These are phyloP conservation scores for Cartodere bifasciata DNA, from an alignment of 2,888 invertebrate species.

Conservation along the genomic window DNA sequence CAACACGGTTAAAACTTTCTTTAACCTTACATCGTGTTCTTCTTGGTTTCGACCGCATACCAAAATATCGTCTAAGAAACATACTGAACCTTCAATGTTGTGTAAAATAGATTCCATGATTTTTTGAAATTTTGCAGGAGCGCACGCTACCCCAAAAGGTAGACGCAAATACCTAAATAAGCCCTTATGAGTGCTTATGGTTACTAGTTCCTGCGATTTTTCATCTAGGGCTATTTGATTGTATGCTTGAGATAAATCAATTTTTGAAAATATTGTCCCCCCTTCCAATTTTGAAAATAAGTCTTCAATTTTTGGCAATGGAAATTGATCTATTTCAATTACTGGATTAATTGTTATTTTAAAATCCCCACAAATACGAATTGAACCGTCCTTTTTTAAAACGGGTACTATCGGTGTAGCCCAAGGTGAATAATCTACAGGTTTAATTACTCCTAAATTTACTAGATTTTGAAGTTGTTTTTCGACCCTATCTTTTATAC, in stretches of 20 bases:
- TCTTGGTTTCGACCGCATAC: constrained; percentile 9
- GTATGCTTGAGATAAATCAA: constrained; percentile 17
- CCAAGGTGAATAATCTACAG: constrained; percentile 10
- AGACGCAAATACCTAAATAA: constrained; percentile 21
- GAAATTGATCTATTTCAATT: constrained; percentile 19
- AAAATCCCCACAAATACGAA: constrained; percentile 13
- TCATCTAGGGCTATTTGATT: constrained; percentile 13
- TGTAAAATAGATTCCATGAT: constrained; percentile 20
- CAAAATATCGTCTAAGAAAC: constrained; percentile 13
- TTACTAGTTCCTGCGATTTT: constrained; percentile 15
- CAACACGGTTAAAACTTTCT: constrained; percentile 9
- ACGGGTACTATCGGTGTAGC: constrained; percentile 13
- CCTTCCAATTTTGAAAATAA: constrained; percentile 16
- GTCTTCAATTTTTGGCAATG: constrained; percentile 18
- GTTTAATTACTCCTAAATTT: constrained; percentile 12
- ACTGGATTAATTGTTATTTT: constrained; percentile 20
- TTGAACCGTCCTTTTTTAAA: constrained; percentile 11
- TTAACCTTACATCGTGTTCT: constrained; percentile 9
- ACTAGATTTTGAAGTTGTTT: constrained; percentile 10
- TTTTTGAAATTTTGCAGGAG: constrained; percentile 26
- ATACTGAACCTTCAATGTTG: constrained; percentile 9
- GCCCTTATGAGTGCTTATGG: constrained; percentile 21
- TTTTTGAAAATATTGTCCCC: constrained; percentile 17
- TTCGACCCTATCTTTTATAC: constrained; percentile 6
- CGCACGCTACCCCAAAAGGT: constrained; percentile 23